Conservation (phyloP, 1,140 invertebrate species). For the Bombus soroeensis region DNA sequence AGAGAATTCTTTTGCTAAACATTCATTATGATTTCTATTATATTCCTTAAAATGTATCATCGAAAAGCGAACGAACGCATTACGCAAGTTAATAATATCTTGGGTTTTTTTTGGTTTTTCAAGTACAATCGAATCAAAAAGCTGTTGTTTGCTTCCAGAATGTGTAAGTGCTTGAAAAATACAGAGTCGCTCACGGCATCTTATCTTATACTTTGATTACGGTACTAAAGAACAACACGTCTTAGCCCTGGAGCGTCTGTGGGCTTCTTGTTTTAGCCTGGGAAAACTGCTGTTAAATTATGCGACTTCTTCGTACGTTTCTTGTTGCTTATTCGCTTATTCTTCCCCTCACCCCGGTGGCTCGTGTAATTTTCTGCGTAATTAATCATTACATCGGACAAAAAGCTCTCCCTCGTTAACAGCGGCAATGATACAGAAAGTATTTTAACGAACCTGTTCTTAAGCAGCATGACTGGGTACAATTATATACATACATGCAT, state of each 20-base stretch:
- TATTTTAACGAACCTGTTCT: slow-evolving; percentile 20
- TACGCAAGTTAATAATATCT: background rate
- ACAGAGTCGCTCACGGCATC: too few species aligned
- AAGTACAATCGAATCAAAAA: background rate
- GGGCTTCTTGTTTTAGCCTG: background rate
- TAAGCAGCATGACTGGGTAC: background rate
- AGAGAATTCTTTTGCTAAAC: background rate
- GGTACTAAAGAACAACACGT: background rate
- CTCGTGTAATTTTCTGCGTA: slow-evolving; percentile 14
- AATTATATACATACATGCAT: background rate
- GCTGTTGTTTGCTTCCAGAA: background rate
- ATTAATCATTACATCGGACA: slow-evolving; percentile 19
- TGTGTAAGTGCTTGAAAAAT: background rate
- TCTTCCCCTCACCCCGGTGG: background rate
- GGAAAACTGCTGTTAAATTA: slow-evolving; percentile 12
- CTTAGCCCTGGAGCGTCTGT: background rate
- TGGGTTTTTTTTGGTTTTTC: background rate
- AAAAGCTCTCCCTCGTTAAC: slow-evolving; percentile 10
- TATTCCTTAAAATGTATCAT: background rate
- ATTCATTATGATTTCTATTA: background rate
- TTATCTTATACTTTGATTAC: slow-evolving; percentile 4
- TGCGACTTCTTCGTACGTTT: background rate
- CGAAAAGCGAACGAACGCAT: background rate
- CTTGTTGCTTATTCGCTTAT: slow-evolving; percentile 4
- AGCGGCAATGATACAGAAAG: slow-evolving; percentile 4